phyloP scores from a whole-genome alignment of 2,888 invertebrate genomes.

The Halocaridina rubra region DNA sequence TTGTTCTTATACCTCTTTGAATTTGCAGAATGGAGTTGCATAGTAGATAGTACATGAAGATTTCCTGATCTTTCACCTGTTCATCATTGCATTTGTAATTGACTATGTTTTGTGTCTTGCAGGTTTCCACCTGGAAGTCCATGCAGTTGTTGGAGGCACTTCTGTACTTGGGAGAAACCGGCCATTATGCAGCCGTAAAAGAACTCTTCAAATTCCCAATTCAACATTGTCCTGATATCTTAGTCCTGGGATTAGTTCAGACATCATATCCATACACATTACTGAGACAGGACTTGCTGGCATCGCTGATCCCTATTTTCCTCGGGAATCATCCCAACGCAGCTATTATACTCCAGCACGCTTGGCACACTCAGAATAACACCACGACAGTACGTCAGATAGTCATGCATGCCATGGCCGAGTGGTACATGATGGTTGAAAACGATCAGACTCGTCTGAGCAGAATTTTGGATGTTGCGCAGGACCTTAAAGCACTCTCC shows the following conservation, averaged over 20 bases:
- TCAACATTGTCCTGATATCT: conserved; percentile 93
- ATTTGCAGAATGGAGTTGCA: too few species aligned
- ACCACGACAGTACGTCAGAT: conserved; percentile 77
- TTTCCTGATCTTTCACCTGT: too few species aligned
- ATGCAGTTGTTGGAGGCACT: conserved; percentile 90
- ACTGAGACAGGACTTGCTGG: conserved; percentile 87
- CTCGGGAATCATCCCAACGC: conserved; percentile 95
- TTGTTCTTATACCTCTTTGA: too few species aligned
- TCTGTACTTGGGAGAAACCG: conserved; percentile 87
- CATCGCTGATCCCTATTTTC: conserved; percentile 90
- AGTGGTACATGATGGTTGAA: conserved; percentile 93
- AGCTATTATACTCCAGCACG: conserved; percentile 93
- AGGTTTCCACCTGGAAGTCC: conserved; percentile 76
- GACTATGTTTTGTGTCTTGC: conserved; percentile 60
- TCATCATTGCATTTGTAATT: too few species aligned
- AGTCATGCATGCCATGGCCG: conserved; percentile 96
- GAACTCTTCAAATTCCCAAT: conserved; percentile 93
- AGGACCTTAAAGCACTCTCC: conserved; percentile 89
- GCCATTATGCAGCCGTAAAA: conserved; percentile 76
- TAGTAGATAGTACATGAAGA: too few species aligned
- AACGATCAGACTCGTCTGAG: conserved; percentile 93
- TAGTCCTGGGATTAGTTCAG: conserved; percentile 89
- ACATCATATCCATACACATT: conserved; percentile 64
- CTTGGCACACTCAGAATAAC: conserved; percentile 86
- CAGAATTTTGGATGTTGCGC: conserved; percentile 95